phyloP scores from a whole-genome alignment of 2,888 invertebrate species.

The Pinctada fucata region DNA sequence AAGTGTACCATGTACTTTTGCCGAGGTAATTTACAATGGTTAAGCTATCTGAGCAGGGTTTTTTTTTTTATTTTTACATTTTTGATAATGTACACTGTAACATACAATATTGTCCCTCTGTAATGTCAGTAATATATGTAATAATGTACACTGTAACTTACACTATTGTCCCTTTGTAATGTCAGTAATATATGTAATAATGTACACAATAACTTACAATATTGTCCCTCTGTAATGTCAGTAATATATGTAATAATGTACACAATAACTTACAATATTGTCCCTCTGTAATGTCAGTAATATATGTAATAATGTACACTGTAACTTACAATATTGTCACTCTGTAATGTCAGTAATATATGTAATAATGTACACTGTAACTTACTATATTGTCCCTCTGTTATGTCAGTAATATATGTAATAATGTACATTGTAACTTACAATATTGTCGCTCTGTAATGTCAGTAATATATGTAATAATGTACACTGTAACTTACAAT shows the following conservation, averaged over 20 bases:
- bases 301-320: constrained; percentile 24
- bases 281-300: constrained; percentile 55
- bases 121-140: constrained; percentile 58
- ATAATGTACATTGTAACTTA: no score
- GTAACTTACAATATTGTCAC: background rate
- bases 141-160: no score
- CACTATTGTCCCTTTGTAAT: constrained; percentile 40
- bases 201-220: background rate
- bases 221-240: constrained; percentile 51
- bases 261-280: background rate
- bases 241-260: constrained; percentile 41
- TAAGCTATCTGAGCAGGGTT: no score
- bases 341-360: constrained; percentile 58
- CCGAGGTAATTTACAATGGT: no score
- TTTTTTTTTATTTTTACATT: no score
- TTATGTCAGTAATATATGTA: constrained; percentile 58
- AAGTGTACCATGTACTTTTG: no score
- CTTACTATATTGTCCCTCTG: constrained; percentile 30
- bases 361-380: no score
- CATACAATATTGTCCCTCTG: constrained; percentile 28
- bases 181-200: constrained; percentile 53
- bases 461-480: constrained; percentile 53
- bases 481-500: background rate
- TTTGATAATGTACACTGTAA: no score
- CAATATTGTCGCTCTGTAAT: constrained; percentile 40